These are phyloP conservation scores for Sebastes steindachneri DNA, from an alignment of 2,797 vertebrate genomes.

Conservation along the genomic window DNA sequence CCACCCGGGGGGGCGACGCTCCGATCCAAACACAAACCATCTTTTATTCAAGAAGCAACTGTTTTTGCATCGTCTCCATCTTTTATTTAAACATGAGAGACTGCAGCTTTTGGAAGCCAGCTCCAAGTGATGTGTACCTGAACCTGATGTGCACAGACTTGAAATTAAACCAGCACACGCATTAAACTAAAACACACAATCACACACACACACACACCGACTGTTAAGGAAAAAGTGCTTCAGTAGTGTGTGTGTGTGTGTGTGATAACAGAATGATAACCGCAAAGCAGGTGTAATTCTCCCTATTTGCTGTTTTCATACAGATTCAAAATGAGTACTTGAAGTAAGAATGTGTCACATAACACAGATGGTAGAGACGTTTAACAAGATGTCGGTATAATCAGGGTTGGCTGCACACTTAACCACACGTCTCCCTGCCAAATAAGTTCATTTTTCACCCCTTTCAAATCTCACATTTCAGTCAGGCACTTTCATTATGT, in stretches of 20 bases:
- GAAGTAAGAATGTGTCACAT: neutral
- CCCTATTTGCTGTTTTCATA: no score
- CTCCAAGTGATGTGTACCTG: neutral
- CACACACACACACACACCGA: neutral
- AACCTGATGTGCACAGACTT: constrained; percentile 2
- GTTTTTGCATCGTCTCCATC: constrained; percentile 32
- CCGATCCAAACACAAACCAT: constrained; percentile 4
- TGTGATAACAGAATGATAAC: neutral
- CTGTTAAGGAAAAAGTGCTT: neutral
- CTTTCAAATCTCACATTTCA: neutral
- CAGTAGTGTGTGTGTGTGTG: neutral
- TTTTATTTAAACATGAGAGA: constrained; percentile 39
- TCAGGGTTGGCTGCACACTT: neutral
- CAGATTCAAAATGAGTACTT: neutral
- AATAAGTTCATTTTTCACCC: neutral
- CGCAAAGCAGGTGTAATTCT: neutral
- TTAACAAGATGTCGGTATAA: neutral
- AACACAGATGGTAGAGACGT: neutral
- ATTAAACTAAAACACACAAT: neutral
- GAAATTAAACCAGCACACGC: neutral
- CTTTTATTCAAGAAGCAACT: constrained; percentile 52
- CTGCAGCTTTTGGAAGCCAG: constrained; percentile 20
- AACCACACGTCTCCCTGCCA: neutral
- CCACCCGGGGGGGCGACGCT: neutral
- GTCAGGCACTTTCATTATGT: neutral